Evolutionary conservation across 2,888 invertebrate genomes (phyloP).

Genomic region (Drosophila anceps): DNA sequence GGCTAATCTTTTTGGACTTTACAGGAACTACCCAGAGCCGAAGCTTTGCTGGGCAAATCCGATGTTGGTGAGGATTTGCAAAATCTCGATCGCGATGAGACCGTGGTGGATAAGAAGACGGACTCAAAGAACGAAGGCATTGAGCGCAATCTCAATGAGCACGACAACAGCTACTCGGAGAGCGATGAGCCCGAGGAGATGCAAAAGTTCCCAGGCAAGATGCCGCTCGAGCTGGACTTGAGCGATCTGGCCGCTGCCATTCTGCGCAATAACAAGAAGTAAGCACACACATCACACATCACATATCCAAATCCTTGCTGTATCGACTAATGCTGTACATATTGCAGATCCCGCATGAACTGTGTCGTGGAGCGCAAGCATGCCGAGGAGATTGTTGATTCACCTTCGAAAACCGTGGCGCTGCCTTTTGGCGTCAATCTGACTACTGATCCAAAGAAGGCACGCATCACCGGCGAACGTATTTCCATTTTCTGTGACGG

Average conservation of each 20-base stretch:
- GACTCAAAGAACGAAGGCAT: slow-evolving; percentile 68
- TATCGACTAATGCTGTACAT: neutral
- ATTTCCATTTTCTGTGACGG: slow-evolving; percentile 95
- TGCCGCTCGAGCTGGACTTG: slow-evolving; percentile 93
- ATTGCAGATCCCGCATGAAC: slow-evolving; percentile 91
- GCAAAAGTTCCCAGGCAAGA: slow-evolving; percentile 88
- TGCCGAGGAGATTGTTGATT: slow-evolving; percentile 93
- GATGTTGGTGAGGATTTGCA: slow-evolving; percentile 82
- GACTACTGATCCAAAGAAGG: slow-evolving; percentile 90
- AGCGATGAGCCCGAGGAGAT: slow-evolving; percentile 88
- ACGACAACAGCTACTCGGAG: slow-evolving; percentile 84
- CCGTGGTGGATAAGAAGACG: slow-evolving; percentile 64
- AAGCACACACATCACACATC: slow-evolving; percentile 33
- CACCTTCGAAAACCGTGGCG: slow-evolving; percentile 88
- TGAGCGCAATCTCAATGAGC: slow-evolving; percentile 78
- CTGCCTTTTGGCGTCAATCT: slow-evolving; percentile 89
- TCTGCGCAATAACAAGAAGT: slow-evolving; percentile 90
- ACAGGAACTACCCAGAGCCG: slow-evolving; percentile 85
- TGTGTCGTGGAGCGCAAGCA: slow-evolving; percentile 95
- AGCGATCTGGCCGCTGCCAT: slow-evolving; percentile 92
- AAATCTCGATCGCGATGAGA: slow-evolving; percentile 80
- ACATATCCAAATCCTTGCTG: no score
- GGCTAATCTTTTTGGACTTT: slow-evolving; percentile 14
- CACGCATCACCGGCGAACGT: slow-evolving; percentile 92
- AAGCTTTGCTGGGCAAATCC: slow-evolving; percentile 85